Evolutionary conservation across 2,888 invertebrate species (phyloP), one percentile per base, ranked within the genome.

Genomic region (Gerris lacustris): DNA sequence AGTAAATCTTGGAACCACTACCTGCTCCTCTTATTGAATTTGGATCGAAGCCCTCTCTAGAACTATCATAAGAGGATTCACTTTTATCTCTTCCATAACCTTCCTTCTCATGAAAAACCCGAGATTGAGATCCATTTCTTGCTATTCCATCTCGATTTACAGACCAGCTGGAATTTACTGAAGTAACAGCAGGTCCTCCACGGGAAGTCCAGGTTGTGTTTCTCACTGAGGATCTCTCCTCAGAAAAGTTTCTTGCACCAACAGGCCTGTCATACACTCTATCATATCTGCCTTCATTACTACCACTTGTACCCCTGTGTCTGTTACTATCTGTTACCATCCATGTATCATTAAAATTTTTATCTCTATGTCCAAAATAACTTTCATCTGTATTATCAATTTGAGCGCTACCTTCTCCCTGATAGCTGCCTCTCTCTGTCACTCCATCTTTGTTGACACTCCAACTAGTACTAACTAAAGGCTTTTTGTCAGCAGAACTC

Each of bases 401-500:
- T 18, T 67, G 67, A 31, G 69, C 68, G 15, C 43, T 9, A 45
- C 67, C 63, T 5, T 31, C 18, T 55, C 63, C 62, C 5, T 45
- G 45, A 17, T 69, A 71, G 44, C 71, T 66, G n/a, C 71, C 70
- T 9, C 45, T 44, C 31, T 55, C 64, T 9, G 70, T 70, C 15
- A 31, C 45, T 44, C 73, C 73, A 66, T 72, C 63, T 31, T 69
- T 43, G 55, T 72, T 71, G 18, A 69, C 69, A 18, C 70, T 55
- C 70, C 70, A 70, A 6, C 67, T 70, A 6, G 71, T 67, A 44
- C 63, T 31, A 67, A 45, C 55, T 15, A 68, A 68, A 45, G 45
- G 62, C 9, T 71, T 66, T 17, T 73, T 72, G 68, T 68, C 72
- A 55, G 62, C 69, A 7, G 74, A 73, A 44, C 45, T 71, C 69